A percentile compares a stretch with the other conserved stretches of the same genome.
phyloP scores from a whole-genome alignment of 2,797 vertebrate genomes.

The Geotrypetes seraphini region DNA sequence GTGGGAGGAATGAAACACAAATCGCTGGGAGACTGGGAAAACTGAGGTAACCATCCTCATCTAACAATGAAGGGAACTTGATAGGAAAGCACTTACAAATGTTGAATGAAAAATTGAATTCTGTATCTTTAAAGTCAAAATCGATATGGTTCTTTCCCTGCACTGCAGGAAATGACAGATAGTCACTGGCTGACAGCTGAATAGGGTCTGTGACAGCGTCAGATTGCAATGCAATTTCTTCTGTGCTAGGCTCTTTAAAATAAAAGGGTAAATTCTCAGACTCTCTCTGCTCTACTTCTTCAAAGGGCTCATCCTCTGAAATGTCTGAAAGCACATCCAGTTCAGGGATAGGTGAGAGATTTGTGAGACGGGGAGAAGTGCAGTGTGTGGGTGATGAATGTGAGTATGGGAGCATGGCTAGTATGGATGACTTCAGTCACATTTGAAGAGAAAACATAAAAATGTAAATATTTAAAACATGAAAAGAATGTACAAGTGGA shows the following conservation, averaged over 20 bases:
- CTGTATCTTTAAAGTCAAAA: conserved; percentile 14
- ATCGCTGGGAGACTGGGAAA: conserved; percentile 57
- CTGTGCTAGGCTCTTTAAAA: conserved; percentile 5
- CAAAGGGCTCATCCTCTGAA: conserved; percentile 73
- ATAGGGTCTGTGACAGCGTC: conserved; percentile 3
- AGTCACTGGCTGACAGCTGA: conserved; percentile 11
- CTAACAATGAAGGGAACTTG: conserved; percentile 50
- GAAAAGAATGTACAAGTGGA: conserved; percentile 24
- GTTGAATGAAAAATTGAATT: conserved; percentile 40
- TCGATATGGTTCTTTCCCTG: conserved; percentile 11
- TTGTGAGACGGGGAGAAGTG: conserved; percentile 55
- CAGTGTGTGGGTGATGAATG: conserved; percentile 59
- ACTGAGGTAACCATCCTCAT: conserved; percentile 51
- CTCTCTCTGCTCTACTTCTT: conserved; percentile 33
- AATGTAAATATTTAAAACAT: conserved; percentile 14
- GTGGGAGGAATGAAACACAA: conserved; percentile 54
- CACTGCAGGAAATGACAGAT: conserved; percentile 1
- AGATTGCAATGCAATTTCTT: conserved; percentile 2
- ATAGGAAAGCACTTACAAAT: conserved; percentile 51
- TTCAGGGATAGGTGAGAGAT: conserved; percentile 72
- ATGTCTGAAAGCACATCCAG: conserved; percentile 78
- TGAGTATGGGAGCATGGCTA: conserved; percentile 65
- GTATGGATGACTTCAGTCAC: conserved; percentile 22
- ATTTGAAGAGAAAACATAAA: conserved; percentile 24
- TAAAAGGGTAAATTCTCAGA: conserved; percentile 26